These are phyloP conservation scores for Andrena chrysosceles DNA, from an alignment of 2,888 invertebrate genomes.

Conservation along the genomic window DNA sequence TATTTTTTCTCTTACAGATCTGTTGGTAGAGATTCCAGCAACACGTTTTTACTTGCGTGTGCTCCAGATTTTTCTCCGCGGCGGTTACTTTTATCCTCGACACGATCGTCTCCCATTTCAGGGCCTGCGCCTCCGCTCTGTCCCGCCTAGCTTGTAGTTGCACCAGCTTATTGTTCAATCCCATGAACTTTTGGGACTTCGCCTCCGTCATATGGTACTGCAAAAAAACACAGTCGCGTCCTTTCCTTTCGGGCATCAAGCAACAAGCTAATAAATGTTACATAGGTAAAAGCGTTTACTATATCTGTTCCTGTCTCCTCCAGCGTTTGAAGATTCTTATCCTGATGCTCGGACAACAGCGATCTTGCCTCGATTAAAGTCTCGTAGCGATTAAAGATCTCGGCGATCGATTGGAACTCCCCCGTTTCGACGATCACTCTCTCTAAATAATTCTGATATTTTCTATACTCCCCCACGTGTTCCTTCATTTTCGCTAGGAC, in stretches of 20 bases:
- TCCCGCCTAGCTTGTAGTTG: constrained; percentile 88
- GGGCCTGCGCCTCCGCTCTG: constrained; percentile 86
- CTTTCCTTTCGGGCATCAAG: background rate
- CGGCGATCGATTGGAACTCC: constrained; percentile 87
- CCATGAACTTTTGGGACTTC: constrained; percentile 88
- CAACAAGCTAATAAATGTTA: constrained; percentile 9
- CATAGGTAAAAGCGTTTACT: constrained; percentile 63
- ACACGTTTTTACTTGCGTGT: constrained; percentile 87
- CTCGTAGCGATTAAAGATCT: constrained; percentile 89
- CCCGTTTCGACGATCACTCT: constrained; percentile 86
- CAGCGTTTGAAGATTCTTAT: constrained; percentile 86
- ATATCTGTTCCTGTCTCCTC: constrained; percentile 87
- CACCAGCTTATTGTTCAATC: constrained; percentile 88
- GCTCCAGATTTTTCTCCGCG: constrained; percentile 86
- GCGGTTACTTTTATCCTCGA: constrained; percentile 87
- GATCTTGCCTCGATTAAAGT: constrained; percentile 87
- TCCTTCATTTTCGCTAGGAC: constrained; percentile 87
- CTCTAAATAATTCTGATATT: constrained; percentile 88
- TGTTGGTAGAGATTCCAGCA: constrained; percentile 88
- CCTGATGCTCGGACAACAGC: constrained; percentile 86
- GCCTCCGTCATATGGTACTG: constrained; percentile 86
- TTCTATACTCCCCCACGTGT: constrained; percentile 87
- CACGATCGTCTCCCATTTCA: constrained; percentile 88
- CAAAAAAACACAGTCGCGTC: background rate
- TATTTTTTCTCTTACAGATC: constrained; percentile 87